Percentiles rank a stretch among this genome's conserved stretches.
These are phyloP conservation scores for Reticulitermes speratus DNA, from an alignment of 1,140 invertebrate genomes.

Conservation along the genomic window DNA sequence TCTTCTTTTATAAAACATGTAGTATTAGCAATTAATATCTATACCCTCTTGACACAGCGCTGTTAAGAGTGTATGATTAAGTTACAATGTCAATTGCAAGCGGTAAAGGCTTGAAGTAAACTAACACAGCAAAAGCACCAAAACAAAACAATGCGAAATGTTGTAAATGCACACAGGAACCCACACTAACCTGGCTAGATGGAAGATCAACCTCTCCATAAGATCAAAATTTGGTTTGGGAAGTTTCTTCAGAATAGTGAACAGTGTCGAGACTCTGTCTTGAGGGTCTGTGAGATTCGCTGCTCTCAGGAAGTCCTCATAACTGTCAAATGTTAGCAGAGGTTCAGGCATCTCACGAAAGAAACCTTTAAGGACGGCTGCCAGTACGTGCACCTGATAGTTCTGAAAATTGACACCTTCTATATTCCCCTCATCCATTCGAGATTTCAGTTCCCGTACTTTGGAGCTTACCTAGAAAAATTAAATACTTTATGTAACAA, in stretches of 20 bases:
- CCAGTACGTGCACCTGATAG: conserved; percentile 83
- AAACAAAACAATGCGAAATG: too few species aligned
- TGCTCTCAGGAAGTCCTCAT: conserved; percentile 89
- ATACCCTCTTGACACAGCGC: too few species aligned
- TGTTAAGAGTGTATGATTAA: too few species aligned
- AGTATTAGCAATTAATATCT: too few species aligned
- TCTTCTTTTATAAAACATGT: too few species aligned
- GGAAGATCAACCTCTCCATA: conserved; percentile 90
- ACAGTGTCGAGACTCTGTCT: conserved; percentile 80
- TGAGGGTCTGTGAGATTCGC: conserved; percentile 77
- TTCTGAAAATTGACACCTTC: conserved; percentile 66
- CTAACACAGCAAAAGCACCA: too few species aligned
- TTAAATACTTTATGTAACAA: conserved; percentile 26
- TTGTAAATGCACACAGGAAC: too few species aligned
- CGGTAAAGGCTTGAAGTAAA: too few species aligned
- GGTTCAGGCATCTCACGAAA: conserved; percentile 93
- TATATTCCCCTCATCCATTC: conserved; percentile 71
- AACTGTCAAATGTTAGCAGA: conserved; percentile 87
- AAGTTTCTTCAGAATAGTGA: conserved; percentile 84
- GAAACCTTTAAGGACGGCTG: conserved; percentile 89
- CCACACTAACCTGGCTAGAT: conserved; percentile 69
- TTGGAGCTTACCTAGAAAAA: conserved; percentile 57
- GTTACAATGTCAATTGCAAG: too few species aligned
- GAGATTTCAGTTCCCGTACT: conserved; percentile 69
- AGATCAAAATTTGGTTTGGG: conserved; percentile 88